Base-by-base conservation (phyloP, 2,888 invertebrate genomes). In the Ormyrus thymus region DNA sequence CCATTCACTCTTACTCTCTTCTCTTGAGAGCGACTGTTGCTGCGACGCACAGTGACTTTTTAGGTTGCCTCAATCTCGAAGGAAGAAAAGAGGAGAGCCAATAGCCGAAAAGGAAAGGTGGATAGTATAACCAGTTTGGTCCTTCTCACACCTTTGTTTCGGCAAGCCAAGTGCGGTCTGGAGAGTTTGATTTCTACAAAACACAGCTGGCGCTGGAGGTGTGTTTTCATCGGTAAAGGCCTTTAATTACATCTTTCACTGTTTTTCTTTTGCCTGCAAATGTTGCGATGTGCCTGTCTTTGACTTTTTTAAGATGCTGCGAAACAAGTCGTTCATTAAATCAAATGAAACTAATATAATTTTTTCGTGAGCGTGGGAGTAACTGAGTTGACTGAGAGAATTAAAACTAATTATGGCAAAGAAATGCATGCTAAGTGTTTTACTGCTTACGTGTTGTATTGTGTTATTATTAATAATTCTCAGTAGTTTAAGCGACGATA, bases 381-480 rank as follows among this genome's bases (percentile, higher is more conserved):
- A 29, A 4, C 29, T 29, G 29, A 29, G 29, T 29, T 29, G 29
- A 48, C 48, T 56, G 46, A 72, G 13, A 9, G 48, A 9, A 62
- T 76, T 45, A 11, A 46, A n/a, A 5, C 58, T 62, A 56, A 68
- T 76, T 62, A 70, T 70, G 69, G 43, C 62, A 13, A 76, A 45
- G 1, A 76, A 76, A 50, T 76, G 76, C 48, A 69, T 76, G 76
- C 7, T 64, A 48, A 13, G 13, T 6, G 29, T 50, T 1, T 58
- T 76, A 10, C 50, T 76, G n/a, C 13, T 70, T 10, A 70, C 64
- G 46, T 64, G 69, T 64, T 73, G 29, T 55, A 11, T 50, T 4
- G 68, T 76, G 7, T 7, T 77, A 13, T 64, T 71, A 59, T 53
- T 71, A 13, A 71, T 76, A 13, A 64, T 76, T n/a, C 13, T 71